Evolutionary conservation across 2,888 invertebrate genomes (phyloP).

Genomic region (Platycheirus albimanus): DNA sequence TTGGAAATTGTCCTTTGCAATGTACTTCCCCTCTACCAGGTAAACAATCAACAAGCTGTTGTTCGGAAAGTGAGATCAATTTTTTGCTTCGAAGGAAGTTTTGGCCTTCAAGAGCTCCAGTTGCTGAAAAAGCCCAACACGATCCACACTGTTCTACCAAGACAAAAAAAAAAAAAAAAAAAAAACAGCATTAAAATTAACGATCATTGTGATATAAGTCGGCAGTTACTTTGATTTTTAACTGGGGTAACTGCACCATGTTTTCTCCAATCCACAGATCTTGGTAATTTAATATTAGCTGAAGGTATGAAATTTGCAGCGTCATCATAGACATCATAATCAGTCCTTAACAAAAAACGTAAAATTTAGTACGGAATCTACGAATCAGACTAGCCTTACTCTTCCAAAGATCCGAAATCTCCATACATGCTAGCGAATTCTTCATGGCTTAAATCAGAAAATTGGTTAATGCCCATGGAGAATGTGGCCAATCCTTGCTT

Average conservation of each 20-base stretch:
- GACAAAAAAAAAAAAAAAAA: neutral
- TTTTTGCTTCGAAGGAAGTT: conserved; percentile 90
- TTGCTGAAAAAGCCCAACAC: conserved; percentile 62
- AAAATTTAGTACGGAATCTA: too few species aligned
- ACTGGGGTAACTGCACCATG: neutral
- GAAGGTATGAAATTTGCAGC: too few species aligned
- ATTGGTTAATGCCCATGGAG: too few species aligned
- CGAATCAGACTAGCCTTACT: too few species aligned
- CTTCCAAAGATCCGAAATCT: too few species aligned
- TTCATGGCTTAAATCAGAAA: too few species aligned
- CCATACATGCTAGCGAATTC: neutral
- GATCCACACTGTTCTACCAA: conserved; percentile 52
- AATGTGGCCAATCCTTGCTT: too few species aligned
- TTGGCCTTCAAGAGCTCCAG: conserved; percentile 62
- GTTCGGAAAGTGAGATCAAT: too few species aligned
- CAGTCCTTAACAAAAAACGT: too few species aligned
- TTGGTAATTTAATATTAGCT: neutral
- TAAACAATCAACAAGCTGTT: conserved; percentile 93
- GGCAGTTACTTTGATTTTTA: neutral
- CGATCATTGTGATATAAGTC: too few species aligned
- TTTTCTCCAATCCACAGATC: neutral
- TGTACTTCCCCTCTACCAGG: conserved; percentile 90
- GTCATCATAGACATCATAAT: too few species aligned
- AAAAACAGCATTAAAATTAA: too few species aligned
- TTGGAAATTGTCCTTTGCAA: conserved; percentile 88